These are phyloP conservation scores for Psix sp. DNA, from an alignment of 1,140 invertebrate genomes.

Conservation along the genomic window DNA sequence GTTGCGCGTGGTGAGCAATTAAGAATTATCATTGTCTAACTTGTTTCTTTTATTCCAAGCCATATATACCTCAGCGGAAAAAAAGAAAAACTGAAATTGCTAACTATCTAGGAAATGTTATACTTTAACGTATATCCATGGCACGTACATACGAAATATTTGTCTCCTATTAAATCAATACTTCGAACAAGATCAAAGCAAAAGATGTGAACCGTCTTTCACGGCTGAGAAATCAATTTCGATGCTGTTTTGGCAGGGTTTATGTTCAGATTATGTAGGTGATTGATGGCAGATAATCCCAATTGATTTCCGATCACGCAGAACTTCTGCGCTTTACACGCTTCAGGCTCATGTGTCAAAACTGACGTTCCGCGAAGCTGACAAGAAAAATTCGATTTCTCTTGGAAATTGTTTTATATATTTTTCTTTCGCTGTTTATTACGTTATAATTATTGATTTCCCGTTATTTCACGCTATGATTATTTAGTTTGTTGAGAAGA, in stretches of 20 bases:
- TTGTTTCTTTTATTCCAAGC: not conserved
- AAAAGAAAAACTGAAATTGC: too few relatives aligned
- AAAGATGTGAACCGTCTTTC: not conserved
- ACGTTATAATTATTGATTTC: too few relatives aligned
- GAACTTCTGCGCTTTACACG: not conserved
- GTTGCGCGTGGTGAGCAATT: conserved; percentile 17
- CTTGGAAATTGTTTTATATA: not conserved
- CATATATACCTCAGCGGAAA: not conserved
- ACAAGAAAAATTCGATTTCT: not conserved
- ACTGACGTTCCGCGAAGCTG: not conserved
- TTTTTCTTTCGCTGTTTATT: too few relatives aligned
- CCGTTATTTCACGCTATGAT: too few relatives aligned
- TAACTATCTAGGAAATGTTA: too few relatives aligned
- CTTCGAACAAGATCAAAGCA: not conserved
- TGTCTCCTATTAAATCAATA: not conserved
- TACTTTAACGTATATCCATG: too few relatives aligned
- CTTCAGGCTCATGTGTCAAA: not conserved
- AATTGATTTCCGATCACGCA: not conserved
- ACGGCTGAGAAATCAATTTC: not conserved
- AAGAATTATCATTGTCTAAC: conserved; percentile 3
- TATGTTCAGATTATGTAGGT: not conserved
- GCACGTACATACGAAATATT: not conserved
- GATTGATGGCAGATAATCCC: not conserved
- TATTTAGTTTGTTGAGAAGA: too few relatives aligned
- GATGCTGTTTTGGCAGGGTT: not conserved